A percentile compares a stretch with the other conserved stretches of the same genome.
These are phyloP conservation scores for Bettongia penicillata DNA, from an alignment of 2,113 vertebrate species.

Conservation along the genomic window DNA sequence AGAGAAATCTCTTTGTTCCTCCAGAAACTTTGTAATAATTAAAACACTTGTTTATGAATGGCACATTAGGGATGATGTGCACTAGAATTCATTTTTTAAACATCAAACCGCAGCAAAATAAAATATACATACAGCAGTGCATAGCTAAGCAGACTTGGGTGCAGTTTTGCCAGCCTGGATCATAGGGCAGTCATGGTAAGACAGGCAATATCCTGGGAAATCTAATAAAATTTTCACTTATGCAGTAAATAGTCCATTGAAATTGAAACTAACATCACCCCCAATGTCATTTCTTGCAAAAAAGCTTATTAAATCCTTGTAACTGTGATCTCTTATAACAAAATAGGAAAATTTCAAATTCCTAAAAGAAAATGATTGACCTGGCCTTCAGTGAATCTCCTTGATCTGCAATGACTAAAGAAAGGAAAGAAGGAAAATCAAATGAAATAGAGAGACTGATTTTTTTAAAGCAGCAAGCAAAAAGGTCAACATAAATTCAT, in stretches of 20 bases:
- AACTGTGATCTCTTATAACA: constrained; percentile 33
- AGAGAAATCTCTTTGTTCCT: background rate
- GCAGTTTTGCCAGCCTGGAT: constrained; percentile 14
- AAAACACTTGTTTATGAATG: constrained; percentile 34
- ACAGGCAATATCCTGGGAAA: background rate
- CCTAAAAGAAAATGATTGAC: constrained; percentile 16
- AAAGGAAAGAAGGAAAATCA: background rate
- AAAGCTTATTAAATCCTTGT: constrained; percentile 32
- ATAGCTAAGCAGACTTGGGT: background rate
- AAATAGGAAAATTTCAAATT: constrained; percentile 47
- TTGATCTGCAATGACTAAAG: constrained; percentile 23
- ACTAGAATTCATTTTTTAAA: constrained; percentile 57
- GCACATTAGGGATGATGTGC: background rate
- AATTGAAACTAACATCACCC: background rate
- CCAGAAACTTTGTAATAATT: background rate
- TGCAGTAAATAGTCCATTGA: background rate
- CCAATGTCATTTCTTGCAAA: constrained; percentile 20
- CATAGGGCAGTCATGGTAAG: background rate
- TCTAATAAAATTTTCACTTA: constrained; percentile 43
- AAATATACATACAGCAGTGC: background rate
- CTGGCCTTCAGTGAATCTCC: background rate
- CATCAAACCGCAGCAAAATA: constrained; percentile 39
- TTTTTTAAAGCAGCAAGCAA: background rate
- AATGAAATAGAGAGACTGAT: background rate
- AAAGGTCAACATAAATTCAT: background rate